A percentile compares a stretch with the other conserved stretches of the same genome.
Evolutionary conservation across 2,888 invertebrate genomes (phyloP).

Genomic region (Trilocha varians): DNA sequence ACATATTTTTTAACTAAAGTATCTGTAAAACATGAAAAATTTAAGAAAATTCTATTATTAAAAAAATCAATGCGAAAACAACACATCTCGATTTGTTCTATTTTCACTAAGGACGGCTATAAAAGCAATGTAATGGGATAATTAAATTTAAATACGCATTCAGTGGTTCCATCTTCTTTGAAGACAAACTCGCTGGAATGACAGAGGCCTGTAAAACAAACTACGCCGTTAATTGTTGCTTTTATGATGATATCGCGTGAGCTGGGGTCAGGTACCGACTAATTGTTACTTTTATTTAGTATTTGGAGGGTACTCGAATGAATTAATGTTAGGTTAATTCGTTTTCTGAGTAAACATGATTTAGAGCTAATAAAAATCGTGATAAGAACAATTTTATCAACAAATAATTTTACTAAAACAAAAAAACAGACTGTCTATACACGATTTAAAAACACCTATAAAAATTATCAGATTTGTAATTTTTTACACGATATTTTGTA

Average conservation of each 20-base stretch:
- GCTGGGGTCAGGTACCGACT: slow-evolving; percentile 45
- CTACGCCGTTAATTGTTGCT: slow-evolving; percentile 54
- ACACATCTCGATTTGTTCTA: slow-evolving; percentile 16
- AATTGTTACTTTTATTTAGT: slow-evolving; percentile 39
- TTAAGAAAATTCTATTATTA: no score
- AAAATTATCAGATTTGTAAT: no score
- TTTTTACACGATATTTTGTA: no score
- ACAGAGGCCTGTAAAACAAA: slow-evolving; percentile 51
- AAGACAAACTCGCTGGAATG: slow-evolving; percentile 44
- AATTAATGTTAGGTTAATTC: slow-evolving; percentile 1
- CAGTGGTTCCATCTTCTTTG: slow-evolving; percentile 52
- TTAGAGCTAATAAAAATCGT: no score
- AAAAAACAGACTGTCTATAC: no score
- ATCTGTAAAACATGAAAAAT: no score
- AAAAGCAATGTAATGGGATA: slow-evolving; percentile 29
- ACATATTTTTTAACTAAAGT: no score
- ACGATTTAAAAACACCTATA: no score
- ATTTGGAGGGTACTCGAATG: not conserved
- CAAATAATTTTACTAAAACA: no score
- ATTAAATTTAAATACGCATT: slow-evolving; percentile 39
- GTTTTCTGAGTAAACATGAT: not conserved
- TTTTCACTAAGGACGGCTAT: slow-evolving; percentile 21
- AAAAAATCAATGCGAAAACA: no score
- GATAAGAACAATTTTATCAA: no score
- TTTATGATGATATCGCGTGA: slow-evolving; percentile 66